Base-by-base conservation (phyloP, 2,888 invertebrate species). In the Lycia hirtaria region DNA sequence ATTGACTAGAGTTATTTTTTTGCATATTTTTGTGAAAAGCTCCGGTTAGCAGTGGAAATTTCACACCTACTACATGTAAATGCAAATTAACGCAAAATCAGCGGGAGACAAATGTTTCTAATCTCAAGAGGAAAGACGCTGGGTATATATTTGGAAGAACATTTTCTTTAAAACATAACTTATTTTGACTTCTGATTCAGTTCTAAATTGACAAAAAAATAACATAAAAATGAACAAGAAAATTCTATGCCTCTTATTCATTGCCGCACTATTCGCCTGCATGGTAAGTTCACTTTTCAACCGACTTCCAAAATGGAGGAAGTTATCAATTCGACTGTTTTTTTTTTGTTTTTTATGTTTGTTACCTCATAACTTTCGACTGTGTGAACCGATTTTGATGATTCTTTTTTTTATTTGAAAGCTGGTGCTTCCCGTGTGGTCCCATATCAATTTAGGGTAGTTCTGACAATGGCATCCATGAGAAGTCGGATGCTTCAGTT, bases 161-260 rank as follows among this genome's bases (percentile, higher is more conserved):
- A 19, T 10, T 2, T 19, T 4, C n/a, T 9, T 10, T 1, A 20
- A n/a, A 19, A 19, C 37, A 37, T 17, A n/a, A 1, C n/a, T 9
- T 0, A 19, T 3, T 37, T 19, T 1, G 37, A n/a, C 37, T 37
- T 35, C 10, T 17, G 4, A 19, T 20, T n/a, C 19, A 19, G 19
- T 19, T n/a, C 3, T 17, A 35, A 35, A 10, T 37, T n/a, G n/a
- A n/a, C 19, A 19, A 10, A 15, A 37, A 37, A 4, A 32, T 17
- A 37, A n/a, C n/a, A n/a, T n/a, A 10, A 37, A 37, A n/a, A 37
- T 37, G 37, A 37, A 37, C 19, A 37, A 37, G 37, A 10, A 37
- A 5, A 19, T 37, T 19, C 4, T 37, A n/a, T 37, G 37, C 19
- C 37, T 37, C 4, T n/a, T 37, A 4, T 10, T 37, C 19, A 10